These are phyloP conservation scores for Pogonomyrmex barbatus DNA, from an alignment of 1,140 invertebrate species.

Conservation along the genomic window DNA sequence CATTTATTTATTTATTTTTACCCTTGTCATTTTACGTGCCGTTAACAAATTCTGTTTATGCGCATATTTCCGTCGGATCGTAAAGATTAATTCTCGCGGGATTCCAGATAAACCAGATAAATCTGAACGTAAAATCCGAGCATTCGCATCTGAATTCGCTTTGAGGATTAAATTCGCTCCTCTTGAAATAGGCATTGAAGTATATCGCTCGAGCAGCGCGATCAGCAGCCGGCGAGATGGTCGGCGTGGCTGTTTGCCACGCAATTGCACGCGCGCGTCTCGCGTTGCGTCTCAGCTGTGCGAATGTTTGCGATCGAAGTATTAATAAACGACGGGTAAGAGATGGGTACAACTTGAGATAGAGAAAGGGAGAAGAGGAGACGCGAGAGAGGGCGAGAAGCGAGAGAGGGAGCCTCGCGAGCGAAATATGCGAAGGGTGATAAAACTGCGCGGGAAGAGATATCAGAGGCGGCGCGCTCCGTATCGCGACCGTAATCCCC, in stretches of 20 bases:
- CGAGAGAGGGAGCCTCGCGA: not conserved
- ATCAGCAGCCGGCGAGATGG: conserved; percentile 16
- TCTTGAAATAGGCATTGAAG: not conserved
- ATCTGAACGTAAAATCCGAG: not conserved
- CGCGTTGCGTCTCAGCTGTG: conserved; percentile 22
- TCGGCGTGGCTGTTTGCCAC: conserved; percentile 26
- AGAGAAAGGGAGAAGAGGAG: not conserved
- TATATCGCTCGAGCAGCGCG: not conserved
- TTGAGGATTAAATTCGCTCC: not conserved
- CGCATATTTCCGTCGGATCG: not conserved
- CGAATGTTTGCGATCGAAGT: conserved; percentile 37
- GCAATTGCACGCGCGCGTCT: conserved; percentile 30
- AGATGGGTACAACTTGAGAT: not conserved
- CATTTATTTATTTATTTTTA: not conserved
- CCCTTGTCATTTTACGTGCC: not conserved
- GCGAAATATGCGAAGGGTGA: conserved; percentile 4
- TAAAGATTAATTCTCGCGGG: conserved; percentile 2
- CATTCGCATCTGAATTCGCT: not conserved
- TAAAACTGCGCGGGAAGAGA: conserved; percentile 24
- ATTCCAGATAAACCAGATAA: not conserved
- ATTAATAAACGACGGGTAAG: conserved; percentile 33
- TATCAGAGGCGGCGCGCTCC: conserved; percentile 49
- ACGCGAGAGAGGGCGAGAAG: not conserved
- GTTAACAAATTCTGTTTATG: not conserved
- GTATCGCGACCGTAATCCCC: conserved; percentile 46